A percentile compares a stretch with the other conserved stretches of the same genome.
Conservation (phyloP, 2,797 vertebrate genomes). For the Gambelia wislizenii region DNA sequence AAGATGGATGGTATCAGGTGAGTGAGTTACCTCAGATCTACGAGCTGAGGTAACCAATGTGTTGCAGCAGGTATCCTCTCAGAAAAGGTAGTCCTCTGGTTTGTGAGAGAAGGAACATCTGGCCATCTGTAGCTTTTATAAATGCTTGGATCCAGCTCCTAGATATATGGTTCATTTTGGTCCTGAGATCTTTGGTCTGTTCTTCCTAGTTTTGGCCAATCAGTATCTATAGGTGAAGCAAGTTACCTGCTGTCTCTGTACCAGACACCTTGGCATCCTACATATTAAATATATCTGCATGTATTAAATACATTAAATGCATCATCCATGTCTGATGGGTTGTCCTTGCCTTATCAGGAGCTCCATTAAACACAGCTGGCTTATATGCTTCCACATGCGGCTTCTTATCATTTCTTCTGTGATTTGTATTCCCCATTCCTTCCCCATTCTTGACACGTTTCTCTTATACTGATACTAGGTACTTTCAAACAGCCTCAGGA, state of each 20-base stretch:
- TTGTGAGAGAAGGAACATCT: background rate
- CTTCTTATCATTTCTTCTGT: background rate
- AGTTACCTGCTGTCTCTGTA: background rate
- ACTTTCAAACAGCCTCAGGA: background rate
- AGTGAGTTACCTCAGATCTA: too few species aligned
- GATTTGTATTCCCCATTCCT: background rate
- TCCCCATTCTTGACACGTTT: background rate
- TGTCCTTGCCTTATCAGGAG: background rate
- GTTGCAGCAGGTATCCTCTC: background rate
- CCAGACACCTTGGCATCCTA: background rate
- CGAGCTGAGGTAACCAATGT: background rate
- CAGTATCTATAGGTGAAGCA: too few species aligned
- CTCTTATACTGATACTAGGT: background rate
- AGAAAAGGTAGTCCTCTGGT: background rate
- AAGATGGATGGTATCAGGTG: background rate
- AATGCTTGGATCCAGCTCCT: background rate
- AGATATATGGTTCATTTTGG: background rate
- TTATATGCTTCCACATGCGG: background rate
- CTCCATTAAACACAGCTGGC: too few species aligned
- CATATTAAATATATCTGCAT: background rate
- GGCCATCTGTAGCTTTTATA: background rate
- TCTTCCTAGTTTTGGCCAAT: background rate
- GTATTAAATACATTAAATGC: background rate
- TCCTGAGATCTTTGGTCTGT: background rate
- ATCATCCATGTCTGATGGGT: background rate